These are phyloP conservation scores for Ophraella communa DNA, from an alignment of 2,888 invertebrate genomes.

Conservation along the genomic window DNA sequence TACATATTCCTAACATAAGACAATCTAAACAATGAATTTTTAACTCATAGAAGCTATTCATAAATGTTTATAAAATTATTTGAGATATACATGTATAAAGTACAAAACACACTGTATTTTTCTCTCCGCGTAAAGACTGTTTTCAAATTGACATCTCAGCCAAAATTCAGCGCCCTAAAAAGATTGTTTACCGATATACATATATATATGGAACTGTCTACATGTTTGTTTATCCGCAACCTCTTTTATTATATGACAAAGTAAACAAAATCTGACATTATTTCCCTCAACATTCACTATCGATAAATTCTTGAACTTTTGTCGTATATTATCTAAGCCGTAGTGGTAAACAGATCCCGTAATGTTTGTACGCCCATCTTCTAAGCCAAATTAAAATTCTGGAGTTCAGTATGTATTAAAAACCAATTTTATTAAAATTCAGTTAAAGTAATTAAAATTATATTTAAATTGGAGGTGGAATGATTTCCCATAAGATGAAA, in stretches of 20 bases:
- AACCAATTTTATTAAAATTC: neutral
- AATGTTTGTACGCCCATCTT: neutral
- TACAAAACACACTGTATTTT: too few species aligned
- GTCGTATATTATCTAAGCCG: neutral
- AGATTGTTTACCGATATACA: slow-evolving; percentile 14
- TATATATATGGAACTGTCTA: slow-evolving; percentile 15
- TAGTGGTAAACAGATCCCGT: neutral
- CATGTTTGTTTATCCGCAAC: slow-evolving; percentile 7
- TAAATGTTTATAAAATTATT: too few species aligned
- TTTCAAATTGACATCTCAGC: neutral
- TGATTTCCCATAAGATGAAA: too few species aligned
- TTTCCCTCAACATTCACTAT: neutral
- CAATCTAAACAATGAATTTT: too few species aligned
- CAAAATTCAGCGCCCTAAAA: neutral
- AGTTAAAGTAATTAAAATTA: neutral
- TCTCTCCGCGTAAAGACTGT: neutral
- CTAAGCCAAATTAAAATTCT: neutral
- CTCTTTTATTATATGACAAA: neutral
- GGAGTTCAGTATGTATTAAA: neutral
- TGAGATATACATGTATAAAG: too few species aligned
- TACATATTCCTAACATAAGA: too few species aligned
- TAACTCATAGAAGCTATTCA: too few species aligned
- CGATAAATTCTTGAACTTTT: neutral
- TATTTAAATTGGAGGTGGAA: too few species aligned
- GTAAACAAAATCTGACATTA: neutral